These are phyloP conservation scores for Podabrus alpinus DNA, from an alignment of 2,888 invertebrate genomes.

Conservation along the genomic window DNA sequence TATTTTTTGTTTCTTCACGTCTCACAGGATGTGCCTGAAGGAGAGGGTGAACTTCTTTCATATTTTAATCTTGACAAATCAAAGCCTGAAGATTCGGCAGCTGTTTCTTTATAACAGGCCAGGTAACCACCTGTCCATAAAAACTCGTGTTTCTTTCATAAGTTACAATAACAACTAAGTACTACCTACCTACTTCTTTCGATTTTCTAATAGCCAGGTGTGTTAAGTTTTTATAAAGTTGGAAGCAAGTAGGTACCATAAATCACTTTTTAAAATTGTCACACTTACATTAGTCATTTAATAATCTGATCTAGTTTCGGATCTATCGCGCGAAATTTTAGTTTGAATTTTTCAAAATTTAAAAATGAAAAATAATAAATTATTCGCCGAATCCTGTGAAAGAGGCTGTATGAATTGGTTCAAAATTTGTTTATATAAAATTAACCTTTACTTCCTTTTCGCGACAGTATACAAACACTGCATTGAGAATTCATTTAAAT, in stretches of 20 bases:
- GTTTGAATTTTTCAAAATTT: background rate
- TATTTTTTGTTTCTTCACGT: background rate
- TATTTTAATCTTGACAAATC: conserved; percentile 3
- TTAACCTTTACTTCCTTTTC: background rate
- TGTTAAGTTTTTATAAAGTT: background rate
- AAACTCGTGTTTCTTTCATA: conserved; percentile 1
- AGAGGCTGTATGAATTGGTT: background rate
- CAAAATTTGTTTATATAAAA: background rate
- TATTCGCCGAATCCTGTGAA: no score
- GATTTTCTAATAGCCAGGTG: conserved; percentile 14
- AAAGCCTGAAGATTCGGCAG: conserved; percentile 13
- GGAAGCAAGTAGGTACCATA: background rate
- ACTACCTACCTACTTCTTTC: background rate
- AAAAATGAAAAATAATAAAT: background rate
- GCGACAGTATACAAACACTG: background rate
- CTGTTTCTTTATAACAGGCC: conserved; percentile 8
- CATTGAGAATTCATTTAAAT: background rate
- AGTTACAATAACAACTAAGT: background rate
- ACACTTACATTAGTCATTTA: no score
- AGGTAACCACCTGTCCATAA: conserved; percentile 26
- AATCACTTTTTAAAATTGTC: background rate
- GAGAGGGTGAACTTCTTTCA: conserved; percentile 10
- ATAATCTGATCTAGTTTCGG: no score
- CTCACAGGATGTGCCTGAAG: conserved; percentile 9
- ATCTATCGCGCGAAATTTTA: background rate